Base-by-base conservation (phyloP, 2,888 invertebrate genomes). In the Imbricaverruca yamaguchii region DNA sequence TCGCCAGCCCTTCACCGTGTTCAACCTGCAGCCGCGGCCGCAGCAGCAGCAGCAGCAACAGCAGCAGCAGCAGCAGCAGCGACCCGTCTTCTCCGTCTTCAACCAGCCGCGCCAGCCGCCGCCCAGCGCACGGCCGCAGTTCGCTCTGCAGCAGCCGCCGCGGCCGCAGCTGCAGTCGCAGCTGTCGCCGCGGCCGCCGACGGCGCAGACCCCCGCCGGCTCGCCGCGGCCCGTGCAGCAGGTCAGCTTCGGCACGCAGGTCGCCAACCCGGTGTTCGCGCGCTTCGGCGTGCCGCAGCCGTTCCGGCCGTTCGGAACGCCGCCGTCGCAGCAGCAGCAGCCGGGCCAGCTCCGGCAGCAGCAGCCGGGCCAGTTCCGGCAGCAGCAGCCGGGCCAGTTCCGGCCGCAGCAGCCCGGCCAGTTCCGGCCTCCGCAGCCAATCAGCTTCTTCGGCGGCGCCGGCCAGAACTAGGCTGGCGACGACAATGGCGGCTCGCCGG, bases 51-150 rank as follows among this genome's bases (percentile, higher is more conserved):
- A 59, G 61, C 81, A 8, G 83, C 84, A 11, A 81, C 83, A 81
- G 83, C 39, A 15, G 25, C 39, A 9, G 25, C 69, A 39, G 53
- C 69, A 39, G 69, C 69, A 69, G 69, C 69, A 55, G 55, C 74
- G 55, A 6, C 74, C 53, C 8, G 74, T 74, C 6, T 74, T 74
- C 74, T 74, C 74, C 74, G 84, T 77, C 83, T 83, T 80, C 82
- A 84, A 67, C 82, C 84, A 67, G 83, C 85, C 39, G 74, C 82
- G 81, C 81, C 80, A 67, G 57, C 82, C 55, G 63, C 55, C 21
- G 78, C 59, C 78, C 80, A 25, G 53, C 18, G 23, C 80, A 25
- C 39, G 39, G 15, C 61, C 83, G 53, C 65, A 59, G 81, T 39
- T 39, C 39, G 39, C 39, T 4, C 53, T 59, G 56, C 55, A 57